Conservation (phyloP, 2,113 vertebrate genomes). For the Rynchops niger region DNA sequence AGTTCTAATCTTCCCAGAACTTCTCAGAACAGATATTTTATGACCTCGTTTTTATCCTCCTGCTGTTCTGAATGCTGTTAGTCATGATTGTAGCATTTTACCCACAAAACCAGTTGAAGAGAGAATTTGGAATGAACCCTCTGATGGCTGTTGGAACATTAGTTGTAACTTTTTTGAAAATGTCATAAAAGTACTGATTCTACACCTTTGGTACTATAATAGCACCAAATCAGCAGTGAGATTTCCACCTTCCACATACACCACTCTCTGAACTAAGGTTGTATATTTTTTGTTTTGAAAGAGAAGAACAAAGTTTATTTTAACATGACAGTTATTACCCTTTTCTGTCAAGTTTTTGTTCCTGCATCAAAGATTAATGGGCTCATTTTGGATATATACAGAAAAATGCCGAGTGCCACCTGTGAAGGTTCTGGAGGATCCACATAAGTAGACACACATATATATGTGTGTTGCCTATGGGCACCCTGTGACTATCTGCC, state of each 20-base stretch:
- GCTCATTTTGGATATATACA: neutral
- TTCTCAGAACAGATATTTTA: neutral
- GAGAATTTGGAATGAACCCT: neutral
- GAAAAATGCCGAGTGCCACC: neutral
- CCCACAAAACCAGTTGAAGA: neutral
- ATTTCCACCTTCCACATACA: neutral
- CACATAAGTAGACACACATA: neutral
- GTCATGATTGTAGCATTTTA: neutral
- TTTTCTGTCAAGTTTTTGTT: neutral
- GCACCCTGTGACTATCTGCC: neutral
- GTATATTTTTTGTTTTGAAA: neutral
- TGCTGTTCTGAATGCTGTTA: neutral
- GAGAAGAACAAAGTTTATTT: neutral
- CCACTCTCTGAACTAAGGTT: neutral
- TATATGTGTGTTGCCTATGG: neutral
- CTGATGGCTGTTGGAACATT: neutral
- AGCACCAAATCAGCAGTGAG: neutral
- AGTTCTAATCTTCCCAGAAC: neutral
- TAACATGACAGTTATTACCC: neutral
- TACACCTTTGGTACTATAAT: neutral
- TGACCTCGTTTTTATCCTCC: rapidly evolving
- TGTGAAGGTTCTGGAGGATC: neutral
- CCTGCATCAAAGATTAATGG: neutral
- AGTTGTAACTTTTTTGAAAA: neutral
- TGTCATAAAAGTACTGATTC: neutral